Conservation (phyloP, 1,140 invertebrate genomes). For the Proctacanthus coquilletti region DNA sequence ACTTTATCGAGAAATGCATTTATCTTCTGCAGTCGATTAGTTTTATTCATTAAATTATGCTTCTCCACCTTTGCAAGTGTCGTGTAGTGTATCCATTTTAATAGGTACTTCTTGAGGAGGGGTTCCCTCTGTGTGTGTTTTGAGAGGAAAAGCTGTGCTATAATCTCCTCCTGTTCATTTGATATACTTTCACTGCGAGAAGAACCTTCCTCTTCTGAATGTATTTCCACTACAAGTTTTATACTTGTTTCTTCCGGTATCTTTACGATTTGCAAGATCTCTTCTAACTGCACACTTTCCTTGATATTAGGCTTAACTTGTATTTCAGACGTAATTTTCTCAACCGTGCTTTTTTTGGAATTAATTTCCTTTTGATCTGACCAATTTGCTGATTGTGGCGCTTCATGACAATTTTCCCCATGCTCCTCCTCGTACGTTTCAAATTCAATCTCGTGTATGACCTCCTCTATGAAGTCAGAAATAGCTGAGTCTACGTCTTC, state of each 20-base stretch:
- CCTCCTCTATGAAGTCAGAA: conserved; percentile 24
- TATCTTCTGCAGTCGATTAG: conserved; percentile 22
- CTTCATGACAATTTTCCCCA: background rate
- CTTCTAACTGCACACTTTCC: background rate
- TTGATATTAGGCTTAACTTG: no score
- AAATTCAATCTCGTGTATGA: conserved; percentile 18
- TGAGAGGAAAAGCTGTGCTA: conserved; percentile 18
- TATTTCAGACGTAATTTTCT: no score
- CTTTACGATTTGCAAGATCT: background rate
- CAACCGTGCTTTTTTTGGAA: no score
- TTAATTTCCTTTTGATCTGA: no score
- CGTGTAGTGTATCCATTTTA: conserved; percentile 26
- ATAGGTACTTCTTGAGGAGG: conserved; percentile 26
- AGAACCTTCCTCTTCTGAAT: background rate
- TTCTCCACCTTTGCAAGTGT: conserved; percentile 22
- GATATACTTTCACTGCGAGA: no score
- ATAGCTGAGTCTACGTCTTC: conserved; percentile 26
- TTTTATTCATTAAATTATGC: conserved; percentile 12
- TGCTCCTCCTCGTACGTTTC: conserved; percentile 15
- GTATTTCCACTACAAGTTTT: background rate
- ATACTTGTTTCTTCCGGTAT: background rate
- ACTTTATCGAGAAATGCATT: conserved; percentile 29
- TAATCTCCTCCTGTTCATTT: conserved; percentile 20
- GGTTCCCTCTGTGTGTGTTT: conserved; percentile 9
- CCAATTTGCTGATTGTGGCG: background rate